phyloP scores from a whole-genome alignment of 1,140 invertebrate genomes.

The Neuroterus valhalla region DNA sequence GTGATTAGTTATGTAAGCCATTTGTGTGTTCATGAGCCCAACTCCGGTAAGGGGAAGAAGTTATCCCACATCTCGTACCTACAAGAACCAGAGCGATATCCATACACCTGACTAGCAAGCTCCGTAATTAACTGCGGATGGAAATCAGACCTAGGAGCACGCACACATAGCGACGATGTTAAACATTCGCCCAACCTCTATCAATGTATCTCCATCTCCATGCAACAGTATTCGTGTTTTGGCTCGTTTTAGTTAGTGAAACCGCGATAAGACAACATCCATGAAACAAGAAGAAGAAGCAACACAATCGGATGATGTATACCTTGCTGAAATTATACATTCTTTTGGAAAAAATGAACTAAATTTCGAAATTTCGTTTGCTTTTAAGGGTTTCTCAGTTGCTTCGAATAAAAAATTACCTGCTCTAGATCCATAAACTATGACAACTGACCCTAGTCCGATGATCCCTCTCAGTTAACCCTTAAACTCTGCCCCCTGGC shows the following conservation, averaged over 20 bases:
- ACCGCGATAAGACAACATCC: neutral
- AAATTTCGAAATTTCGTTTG: no score
- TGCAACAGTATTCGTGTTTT: slow-evolving; percentile 26
- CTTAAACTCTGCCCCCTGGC: no score
- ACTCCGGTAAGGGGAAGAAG: neutral
- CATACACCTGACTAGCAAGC: neutral
- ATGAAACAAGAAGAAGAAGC: neutral
- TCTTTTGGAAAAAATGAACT: neutral
- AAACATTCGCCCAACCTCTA: slow-evolving; percentile 1
- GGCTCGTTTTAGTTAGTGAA: neutral
- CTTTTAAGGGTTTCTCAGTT: no score
- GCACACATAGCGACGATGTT: neutral
- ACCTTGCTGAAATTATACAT: neutral
- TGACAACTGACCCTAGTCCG: no score
- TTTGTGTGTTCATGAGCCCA: neutral
- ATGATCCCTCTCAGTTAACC: no score
- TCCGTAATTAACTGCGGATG: slow-evolving; percentile 15
- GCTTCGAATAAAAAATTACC: no score
- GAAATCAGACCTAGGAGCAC: slow-evolving; percentile 18
- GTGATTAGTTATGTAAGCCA: neutral
- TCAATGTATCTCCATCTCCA: neutral
- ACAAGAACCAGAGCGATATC: slow-evolving; percentile 5
- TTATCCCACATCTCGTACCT: neutral
- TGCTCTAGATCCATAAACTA: no score
- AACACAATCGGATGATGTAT: neutral